These are phyloP conservation scores for Apogon talboti DNA, from an alignment of 2,797 vertebrate genomes.

Conservation along the genomic window DNA sequence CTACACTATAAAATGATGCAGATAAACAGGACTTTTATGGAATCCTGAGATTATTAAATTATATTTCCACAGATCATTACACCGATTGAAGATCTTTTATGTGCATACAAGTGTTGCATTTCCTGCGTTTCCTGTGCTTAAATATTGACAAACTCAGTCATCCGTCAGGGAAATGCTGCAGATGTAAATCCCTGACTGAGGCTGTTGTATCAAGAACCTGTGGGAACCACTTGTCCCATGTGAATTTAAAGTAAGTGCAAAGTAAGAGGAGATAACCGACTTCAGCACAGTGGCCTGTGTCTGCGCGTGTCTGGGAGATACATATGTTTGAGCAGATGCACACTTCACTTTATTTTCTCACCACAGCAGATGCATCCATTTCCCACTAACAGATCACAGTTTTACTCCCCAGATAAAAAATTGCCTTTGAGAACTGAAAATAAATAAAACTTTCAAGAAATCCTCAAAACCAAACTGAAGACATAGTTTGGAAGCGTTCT, in stretches of 20 bases:
- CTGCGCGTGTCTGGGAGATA: constrained; percentile 4
- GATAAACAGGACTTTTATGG: too few relatives aligned
- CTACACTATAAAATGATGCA: too few relatives aligned
- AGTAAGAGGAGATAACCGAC: not conserved
- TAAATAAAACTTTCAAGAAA: not conserved
- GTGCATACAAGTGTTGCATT: too few relatives aligned
- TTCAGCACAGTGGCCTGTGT: not conserved
- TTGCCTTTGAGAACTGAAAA: constrained; percentile 40
- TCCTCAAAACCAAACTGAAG: not conserved
- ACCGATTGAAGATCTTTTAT: too few relatives aligned
- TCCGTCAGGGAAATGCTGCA: not conserved
- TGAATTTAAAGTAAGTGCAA: not conserved
- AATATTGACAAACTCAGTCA: not conserved
- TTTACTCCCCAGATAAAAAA: constrained; percentile 7
- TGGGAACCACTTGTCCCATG: not conserved
- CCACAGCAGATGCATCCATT: constrained; percentile 5
- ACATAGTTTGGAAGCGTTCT: not conserved
- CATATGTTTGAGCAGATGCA: constrained; percentile 13
- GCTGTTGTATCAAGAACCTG: not conserved
- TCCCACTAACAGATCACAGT: constrained; percentile 24
- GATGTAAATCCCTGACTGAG: too few relatives aligned
- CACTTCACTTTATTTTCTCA: constrained; percentile 7
- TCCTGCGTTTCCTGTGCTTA: too few relatives aligned
- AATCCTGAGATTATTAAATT: too few relatives aligned
- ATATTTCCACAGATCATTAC: too few relatives aligned